phyloP scores from a whole-genome alignment of 1,140 invertebrate genomes.

The Brachionus angularis region DNA sequence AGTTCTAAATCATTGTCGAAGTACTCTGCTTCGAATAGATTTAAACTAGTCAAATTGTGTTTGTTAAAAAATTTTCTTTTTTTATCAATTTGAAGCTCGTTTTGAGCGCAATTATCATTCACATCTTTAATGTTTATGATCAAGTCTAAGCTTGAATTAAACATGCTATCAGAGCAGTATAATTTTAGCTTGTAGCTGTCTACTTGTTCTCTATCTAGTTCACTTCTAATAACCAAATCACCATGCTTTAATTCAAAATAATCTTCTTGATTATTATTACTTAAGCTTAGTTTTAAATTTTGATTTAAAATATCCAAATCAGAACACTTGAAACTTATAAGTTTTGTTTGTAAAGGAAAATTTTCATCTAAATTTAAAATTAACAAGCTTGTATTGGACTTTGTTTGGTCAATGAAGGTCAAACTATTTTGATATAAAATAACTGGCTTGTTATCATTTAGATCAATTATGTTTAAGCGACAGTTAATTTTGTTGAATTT shows the following conservation, averaged over 20 bases:
- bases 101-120: constrained; percentile 15
- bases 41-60: not conserved
- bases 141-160: not conserved
- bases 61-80: not conserved
- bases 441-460: constrained; percentile 5
- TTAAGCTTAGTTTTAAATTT: no score
- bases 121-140: not conserved
- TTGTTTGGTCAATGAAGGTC: no score
- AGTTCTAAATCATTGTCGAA: not conserved
- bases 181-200: not conserved
- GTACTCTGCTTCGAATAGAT: not conserved
- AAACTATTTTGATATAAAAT: not conserved
- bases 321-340: no score
- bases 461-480: not conserved
- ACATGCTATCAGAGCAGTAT: not conserved
- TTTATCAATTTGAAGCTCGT: not conserved
- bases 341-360: no score
- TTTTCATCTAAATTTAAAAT: no score
- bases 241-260: not conserved
- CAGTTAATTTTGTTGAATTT: not conserved
- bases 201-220: not conserved
- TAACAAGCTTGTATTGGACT: no score
- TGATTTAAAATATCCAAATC: no score
- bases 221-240: not conserved
- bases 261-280: no score